Evolutionary conservation across 2,113 vertebrate species (phyloP), one percentile per base, ranked within the genome.

Genomic region (Stegastes partitus): DNA sequence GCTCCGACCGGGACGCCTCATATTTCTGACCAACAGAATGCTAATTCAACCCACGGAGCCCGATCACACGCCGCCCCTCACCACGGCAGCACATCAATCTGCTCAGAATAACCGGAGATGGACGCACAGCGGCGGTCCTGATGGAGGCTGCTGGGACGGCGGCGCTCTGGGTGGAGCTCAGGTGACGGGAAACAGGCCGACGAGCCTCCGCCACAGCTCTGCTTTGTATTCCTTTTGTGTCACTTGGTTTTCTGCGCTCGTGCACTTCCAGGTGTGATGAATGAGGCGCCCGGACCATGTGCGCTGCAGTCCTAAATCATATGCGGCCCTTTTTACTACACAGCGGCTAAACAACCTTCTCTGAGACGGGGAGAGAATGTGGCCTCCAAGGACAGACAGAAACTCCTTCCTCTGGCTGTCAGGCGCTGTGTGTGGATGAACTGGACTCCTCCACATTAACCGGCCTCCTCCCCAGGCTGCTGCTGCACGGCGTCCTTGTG

Each of bases 151-250:
- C 39, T 54, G 69, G 59, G 79, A 81, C 56, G 15, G 23, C 64
- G n/a, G n/a, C n/a, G 69, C 82, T 82, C 54, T 71, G 62, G 86
- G 77, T 82, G 84, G 72, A 68, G 74, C 77, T 86, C 84, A 83
- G 79, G 71, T 90, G 84, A 90, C 70, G 76, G 70, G 66, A 57
- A 77, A 80, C 26, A 77, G 57, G 75, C 62, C 90, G 85, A 86
- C 87, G 78, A 81, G 64, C 69, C 49, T 77, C 71, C 81, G 87
- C 49, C 61, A 81, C 78, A 84, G 84, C 56, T 84, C 50, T 59
- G 55, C 28, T 83, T 85, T 51, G 44, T 80, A 79, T 85, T 85
- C 68, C 51, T 69, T 83, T 76, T 67, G 57, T 79, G 53, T 90
- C 81, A 66, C 22, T 53, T 77, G 58, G 47, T 73, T 57, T 50